Evolutionary conservation across 1,140 invertebrate species (phyloP), one percentile per base, ranked within the genome.

Genomic region (Heliothis subflexa): DNA sequence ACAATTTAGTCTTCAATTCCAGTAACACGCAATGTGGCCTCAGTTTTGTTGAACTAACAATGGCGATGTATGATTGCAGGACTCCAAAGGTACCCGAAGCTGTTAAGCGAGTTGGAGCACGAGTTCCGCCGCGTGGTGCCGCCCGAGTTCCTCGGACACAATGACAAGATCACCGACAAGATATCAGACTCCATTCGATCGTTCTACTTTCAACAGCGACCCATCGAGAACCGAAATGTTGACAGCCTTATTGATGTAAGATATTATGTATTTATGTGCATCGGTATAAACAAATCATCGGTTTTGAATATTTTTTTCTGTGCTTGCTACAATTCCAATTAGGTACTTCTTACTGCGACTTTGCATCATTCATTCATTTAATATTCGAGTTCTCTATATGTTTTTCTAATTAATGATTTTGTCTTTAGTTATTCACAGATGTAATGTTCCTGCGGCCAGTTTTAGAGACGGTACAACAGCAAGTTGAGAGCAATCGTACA

Each of bases 381-480:
- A 40, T 0, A 40, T 33, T 61, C 25, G 21, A 14, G 12, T 12
- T 25, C 21, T 21, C 7, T 3, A 16, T 10, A 18, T 64, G 12
- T 79, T 7, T 28, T 21, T 66, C n/a, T 40, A 62, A 59, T 16
- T 49, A 64, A 68, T 66, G 79, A 55, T 80, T 54, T 78, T 54
- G 86, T 88, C 83, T 83, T 7, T 86, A 95, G 94, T 86, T 95
- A 18, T 93, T 95, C 78, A 95, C 95, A 47, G 95, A 95, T 85
- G 90, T 95, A n/a, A 96, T 96, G 95, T 96, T 96, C 84, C 87
- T 95, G 28, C 90, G 95, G 18, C 95, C 95, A n/a, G 87, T 95
- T 0, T 79, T 95, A 5, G 92, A 94, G 11, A 95, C 95, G 0
- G 83, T 95, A 0, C 88, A 93, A 9, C 88, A 95, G 10, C 94